phyloP scores from a whole-genome alignment of 2,797 vertebrate genomes.

The Gymnocypris eckloni region DNA sequence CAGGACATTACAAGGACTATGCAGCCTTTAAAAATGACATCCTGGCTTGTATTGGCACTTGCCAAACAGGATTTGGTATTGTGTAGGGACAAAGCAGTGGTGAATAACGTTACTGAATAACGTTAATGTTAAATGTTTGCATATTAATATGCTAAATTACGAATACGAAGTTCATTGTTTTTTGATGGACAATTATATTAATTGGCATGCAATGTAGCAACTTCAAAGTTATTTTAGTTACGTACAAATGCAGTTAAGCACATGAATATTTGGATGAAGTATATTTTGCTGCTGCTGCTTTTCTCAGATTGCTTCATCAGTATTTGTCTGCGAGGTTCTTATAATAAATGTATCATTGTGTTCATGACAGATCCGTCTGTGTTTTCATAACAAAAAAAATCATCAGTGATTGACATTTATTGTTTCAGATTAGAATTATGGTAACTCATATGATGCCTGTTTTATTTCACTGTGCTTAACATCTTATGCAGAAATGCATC shows the following conservation, averaged over 20 bases:
- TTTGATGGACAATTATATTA: not conserved
- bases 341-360: not conserved
- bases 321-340: conserved; percentile 3
- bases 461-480: too few species aligned
- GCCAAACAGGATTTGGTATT: conserved; percentile 24
- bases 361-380: not conserved
- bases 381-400: not conserved
- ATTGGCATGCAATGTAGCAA: not conserved
- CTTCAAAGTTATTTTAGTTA: conserved; percentile 12
- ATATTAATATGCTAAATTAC: not conserved
- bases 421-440: not conserved
- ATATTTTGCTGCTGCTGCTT: not conserved
- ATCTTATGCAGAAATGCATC: too few species aligned
- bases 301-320: conserved; percentile 10
- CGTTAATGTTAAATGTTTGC: not conserved
- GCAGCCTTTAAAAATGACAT: conserved; percentile 16
- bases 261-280: not conserved
- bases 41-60: conserved; percentile 21
- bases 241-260: not conserved
- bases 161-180: not conserved
- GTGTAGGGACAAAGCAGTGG: not conserved
- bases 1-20: conserved; percentile 26
- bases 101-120: not conserved
- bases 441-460: not conserved
- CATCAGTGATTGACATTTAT: conserved; percentile 8